These are phyloP conservation scores for Limnephilus lunatus DNA, from an alignment of 2,888 invertebrate species.

Conservation along the genomic window DNA sequence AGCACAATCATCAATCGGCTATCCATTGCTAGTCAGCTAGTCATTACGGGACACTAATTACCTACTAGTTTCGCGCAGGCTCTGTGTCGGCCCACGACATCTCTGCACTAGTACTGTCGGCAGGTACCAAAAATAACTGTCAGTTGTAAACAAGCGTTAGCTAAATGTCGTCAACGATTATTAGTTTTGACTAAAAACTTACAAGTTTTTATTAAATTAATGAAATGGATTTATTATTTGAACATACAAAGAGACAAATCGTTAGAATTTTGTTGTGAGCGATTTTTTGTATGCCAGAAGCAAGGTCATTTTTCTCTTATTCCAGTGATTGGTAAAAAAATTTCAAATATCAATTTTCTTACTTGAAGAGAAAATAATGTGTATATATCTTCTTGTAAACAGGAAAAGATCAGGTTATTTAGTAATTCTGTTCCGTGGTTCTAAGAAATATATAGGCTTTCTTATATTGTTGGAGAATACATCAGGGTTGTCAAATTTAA, in stretches of 20 bases:
- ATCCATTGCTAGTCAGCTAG: constrained; percentile 4
- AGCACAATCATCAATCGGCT: constrained; percentile 5
- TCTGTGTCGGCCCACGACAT: constrained; percentile 41
- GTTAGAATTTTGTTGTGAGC: no score
- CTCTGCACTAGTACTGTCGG: neutral
- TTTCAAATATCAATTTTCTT: no score
- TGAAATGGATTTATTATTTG: neutral
- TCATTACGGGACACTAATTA: constrained; percentile 40
- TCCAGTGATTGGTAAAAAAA: no score
- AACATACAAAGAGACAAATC: neutral
- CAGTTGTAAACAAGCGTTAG: neutral
- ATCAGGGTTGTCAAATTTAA: no score
- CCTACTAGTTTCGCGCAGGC: constrained; percentile 2
- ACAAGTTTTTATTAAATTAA: neutral
- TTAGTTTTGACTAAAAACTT: neutral
- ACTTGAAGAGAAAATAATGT: no score
- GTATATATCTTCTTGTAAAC: no score
- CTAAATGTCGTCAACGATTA: neutral
- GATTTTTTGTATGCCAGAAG: no score
- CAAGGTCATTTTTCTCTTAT: no score
- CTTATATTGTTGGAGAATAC: no score
- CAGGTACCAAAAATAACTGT: neutral
- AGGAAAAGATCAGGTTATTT: no score
- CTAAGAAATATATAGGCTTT: no score
- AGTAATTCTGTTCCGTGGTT: no score